phyloP scores from a whole-genome alignment of 2,888 invertebrate genomes.

The Perdita meconis region DNA sequence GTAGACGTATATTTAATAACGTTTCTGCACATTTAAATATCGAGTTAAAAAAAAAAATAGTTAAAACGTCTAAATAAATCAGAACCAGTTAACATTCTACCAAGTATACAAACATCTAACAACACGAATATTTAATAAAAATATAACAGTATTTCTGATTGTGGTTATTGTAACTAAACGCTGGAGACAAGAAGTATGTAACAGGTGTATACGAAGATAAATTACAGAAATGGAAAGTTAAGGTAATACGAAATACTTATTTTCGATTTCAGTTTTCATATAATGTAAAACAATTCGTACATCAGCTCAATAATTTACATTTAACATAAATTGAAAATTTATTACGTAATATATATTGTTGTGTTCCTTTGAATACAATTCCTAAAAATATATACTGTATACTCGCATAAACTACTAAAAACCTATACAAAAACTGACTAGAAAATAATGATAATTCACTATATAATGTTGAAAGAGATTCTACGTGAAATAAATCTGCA shows the following conservation, averaged over 20 bases:
- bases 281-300: slow-evolving; percentile 15
- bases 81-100: slow-evolving; percentile 28
- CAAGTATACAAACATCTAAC: slow-evolving; percentile 11
- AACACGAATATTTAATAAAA: slow-evolving; percentile 17
- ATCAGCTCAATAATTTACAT: slow-evolving; percentile 32
- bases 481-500: slow-evolving; percentile 9
- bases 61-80: slow-evolving; percentile 1
- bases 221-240: slow-evolving; percentile 17
- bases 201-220: slow-evolving; percentile 32
- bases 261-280: slow-evolving; percentile 6
- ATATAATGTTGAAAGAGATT: slow-evolving; percentile 12
- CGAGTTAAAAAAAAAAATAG: slow-evolving; percentile 18
- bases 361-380: slow-evolving; percentile 34
- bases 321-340: slow-evolving; percentile 26
- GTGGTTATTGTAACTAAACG: slow-evolving; percentile 51
- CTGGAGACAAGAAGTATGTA: slow-evolving; percentile 71
- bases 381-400: slow-evolving; percentile 26
- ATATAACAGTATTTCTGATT: slow-evolving; percentile 25
- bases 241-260: slow-evolving; percentile 25
- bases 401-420: slow-evolving; percentile 4
- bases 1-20: slow-evolving; percentile 30
- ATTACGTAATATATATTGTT: slow-evolving; percentile 25
- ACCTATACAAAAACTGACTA: slow-evolving; percentile 41
- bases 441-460: slow-evolving; percentile 28
- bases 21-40: slow-evolving; percentile 24